Evolutionary conservation across 2,113 vertebrate species (phyloP), one percentile per base, ranked within the genome.

Genomic region (Accipiter cooperii): DNA sequence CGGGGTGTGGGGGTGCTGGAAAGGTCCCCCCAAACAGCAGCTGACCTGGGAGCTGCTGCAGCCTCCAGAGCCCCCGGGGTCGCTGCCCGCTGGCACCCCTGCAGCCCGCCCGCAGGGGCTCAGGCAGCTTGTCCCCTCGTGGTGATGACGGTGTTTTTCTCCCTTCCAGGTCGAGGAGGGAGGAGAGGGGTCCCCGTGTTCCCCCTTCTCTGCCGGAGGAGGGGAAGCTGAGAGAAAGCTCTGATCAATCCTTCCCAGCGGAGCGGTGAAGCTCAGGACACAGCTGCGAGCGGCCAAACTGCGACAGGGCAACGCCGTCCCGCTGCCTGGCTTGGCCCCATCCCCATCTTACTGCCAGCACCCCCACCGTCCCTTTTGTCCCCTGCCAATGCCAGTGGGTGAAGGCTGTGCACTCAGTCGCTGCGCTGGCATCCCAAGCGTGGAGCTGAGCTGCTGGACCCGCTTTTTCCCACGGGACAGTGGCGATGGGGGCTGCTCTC

Each of bases 401-500:
- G 61, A 55, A 89, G 69, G 88, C 82, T 68, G 60, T 33, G 2
- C 0, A 0, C 73, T 42, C 17, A 0, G 10, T 66, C 9, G 1
- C 79, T 76, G 82, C 28, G 1, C 71, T 20, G 52, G 74, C 57
- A 58, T 36, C 61, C 54, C 31, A 33, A 36, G 78, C 0, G 28
- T 49, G 22, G 84, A 49, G 34, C 73, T 1, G 0, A 82, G 78
- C 47, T 28, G n/a, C 9, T 24, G 66, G 81, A 24, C 34, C 26
- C 0, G 0, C 68, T 51, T 17, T 7, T 14, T 44, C 80, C 78
- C 0, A 5, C 7, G 3, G 90, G 76, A 88, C 83, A 8, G 96
- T 64, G 38, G 97, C 87, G 6, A 98, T 98, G 98, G 98, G 98
- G 84, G 90, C 98, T 65, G 97, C 97, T 88, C 97, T 98, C 49